phyloP scores from a whole-genome alignment of 2,888 invertebrate genomes.

The Chymomyza fuscimana region DNA sequence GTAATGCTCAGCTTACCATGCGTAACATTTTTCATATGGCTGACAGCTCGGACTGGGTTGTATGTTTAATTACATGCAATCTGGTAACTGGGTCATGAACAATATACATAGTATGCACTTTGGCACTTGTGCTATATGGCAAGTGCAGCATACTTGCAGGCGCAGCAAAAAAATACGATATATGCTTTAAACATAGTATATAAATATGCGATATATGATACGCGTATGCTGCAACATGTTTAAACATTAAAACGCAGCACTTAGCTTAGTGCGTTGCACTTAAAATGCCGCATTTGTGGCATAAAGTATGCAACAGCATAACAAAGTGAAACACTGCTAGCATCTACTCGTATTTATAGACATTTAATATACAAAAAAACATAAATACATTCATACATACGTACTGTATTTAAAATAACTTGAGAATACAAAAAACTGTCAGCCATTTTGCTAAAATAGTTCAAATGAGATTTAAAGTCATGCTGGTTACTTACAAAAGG shows the following conservation, averaged over 20 bases:
- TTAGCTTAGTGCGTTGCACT: slow-evolving; percentile 41
- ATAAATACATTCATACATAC: neutral
- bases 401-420: slow-evolving; percentile 17
- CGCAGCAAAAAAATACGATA: neutral
- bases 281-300: slow-evolving; percentile 41
- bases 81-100: slow-evolving; percentile 50
- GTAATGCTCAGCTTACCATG: slow-evolving; percentile 27
- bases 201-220: slow-evolving; percentile 6
- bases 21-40: slow-evolving; percentile 21
- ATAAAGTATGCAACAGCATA: slow-evolving; percentile 58
- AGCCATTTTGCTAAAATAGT: slow-evolving; percentile 72
- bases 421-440: slow-evolving; percentile 55
- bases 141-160: neutral
- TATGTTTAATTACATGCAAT: slow-evolving; percentile 40
- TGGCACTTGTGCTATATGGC: neutral
- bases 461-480: slow-evolving; percentile 77
- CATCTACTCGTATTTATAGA: neutral
- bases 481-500: neutral
- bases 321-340: slow-evolving; percentile 19
- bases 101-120: slow-evolving; percentile 1
- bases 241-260: slow-evolving; percentile 30
- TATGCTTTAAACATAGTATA: slow-evolving; percentile 6
- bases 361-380: neutral
- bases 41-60: slow-evolving; percentile 4
- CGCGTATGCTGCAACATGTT: neutral